Conservation (phyloP, 2,888 invertebrate genomes). For the Drosophila kanekoi region DNA sequence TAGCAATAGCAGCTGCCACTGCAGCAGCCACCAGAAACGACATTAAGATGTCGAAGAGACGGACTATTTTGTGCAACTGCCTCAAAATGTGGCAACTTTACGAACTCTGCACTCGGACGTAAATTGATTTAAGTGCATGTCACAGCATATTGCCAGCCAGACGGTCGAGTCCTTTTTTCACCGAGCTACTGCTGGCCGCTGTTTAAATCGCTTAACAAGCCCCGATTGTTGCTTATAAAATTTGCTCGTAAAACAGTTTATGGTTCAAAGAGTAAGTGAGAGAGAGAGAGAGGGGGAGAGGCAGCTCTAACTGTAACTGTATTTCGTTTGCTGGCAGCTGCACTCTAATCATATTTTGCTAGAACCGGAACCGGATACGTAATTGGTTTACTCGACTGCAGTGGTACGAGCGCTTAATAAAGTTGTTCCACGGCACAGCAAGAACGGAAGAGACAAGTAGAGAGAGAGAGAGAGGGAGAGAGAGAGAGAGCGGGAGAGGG, state of each 20-base stretch:
- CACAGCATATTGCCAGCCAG: slow-evolving; percentile 61
- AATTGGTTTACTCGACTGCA: slow-evolving; percentile 73
- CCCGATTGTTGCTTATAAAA: slow-evolving; percentile 74
- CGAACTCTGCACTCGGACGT: slow-evolving; percentile 50
- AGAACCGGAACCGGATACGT: slow-evolving; percentile 49
- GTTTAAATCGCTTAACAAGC: slow-evolving; percentile 77
- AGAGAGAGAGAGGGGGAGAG: background rate
- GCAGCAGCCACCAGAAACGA: slow-evolving; percentile 34
- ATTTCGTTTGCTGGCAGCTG: slow-evolving; percentile 45
- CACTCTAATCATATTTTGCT: slow-evolving; percentile 77
- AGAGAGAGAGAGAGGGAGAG: background rate
- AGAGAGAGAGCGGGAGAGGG: background rate
- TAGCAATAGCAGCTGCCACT: slow-evolving; percentile 16
- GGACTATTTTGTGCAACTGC: slow-evolving; percentile 51
- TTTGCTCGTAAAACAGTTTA: slow-evolving; percentile 76
- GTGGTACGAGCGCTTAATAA: slow-evolving; percentile 62
- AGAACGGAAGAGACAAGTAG: background rate
- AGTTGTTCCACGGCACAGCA: slow-evolving; percentile 44
- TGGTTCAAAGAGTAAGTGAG: slow-evolving; percentile 14
- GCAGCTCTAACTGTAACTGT: slow-evolving; percentile 38
- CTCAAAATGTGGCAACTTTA: slow-evolving; percentile 43
- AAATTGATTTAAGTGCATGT: slow-evolving; percentile 81
- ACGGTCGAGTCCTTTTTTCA: slow-evolving; percentile 6
- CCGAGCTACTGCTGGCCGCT: slow-evolving; percentile 16
- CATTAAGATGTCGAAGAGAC: slow-evolving; percentile 57